These are phyloP conservation scores for Macroglossus sobrinus DNA, from an alignment of 2,113 vertebrate species.

Conservation along the genomic window DNA sequence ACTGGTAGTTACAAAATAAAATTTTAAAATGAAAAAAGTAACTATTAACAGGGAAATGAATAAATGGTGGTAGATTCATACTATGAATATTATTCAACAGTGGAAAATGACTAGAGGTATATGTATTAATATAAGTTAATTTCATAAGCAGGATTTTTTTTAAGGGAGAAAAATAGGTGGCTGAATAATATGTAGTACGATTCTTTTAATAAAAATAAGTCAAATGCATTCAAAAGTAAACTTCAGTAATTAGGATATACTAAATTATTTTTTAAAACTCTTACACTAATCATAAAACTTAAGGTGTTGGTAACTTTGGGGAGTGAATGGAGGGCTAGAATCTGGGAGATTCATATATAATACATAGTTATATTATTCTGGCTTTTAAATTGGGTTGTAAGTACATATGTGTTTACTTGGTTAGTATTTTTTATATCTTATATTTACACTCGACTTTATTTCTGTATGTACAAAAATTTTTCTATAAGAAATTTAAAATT, in stretches of 20 bases:
- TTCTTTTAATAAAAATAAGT: neutral
- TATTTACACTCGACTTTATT: neutral
- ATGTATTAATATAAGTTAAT: neutral
- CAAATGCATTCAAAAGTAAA: neutral
- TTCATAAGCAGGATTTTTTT: slow-evolving; percentile 48
- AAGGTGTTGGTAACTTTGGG: neutral
- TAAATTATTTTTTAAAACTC: neutral
- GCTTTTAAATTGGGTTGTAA: neutral
- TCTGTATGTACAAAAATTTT: neutral
- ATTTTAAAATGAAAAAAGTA: neutral
- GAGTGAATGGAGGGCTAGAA: neutral
- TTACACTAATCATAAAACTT: neutral
- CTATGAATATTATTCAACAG: neutral
- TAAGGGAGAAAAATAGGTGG: neutral
- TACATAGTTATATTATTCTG: neutral
- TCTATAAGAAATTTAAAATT: neutral
- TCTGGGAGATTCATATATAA: neutral
- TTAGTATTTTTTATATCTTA: neutral
- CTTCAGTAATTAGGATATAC: neutral
- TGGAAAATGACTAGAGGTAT: neutral
- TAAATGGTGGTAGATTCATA: neutral
- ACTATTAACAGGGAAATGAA: neutral
- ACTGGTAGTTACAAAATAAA: neutral
- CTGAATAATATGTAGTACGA: neutral
- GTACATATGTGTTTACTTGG: neutral